Conservation (phyloP, 2,113 vertebrate species). For the Atherinomorus stipes region DNA sequence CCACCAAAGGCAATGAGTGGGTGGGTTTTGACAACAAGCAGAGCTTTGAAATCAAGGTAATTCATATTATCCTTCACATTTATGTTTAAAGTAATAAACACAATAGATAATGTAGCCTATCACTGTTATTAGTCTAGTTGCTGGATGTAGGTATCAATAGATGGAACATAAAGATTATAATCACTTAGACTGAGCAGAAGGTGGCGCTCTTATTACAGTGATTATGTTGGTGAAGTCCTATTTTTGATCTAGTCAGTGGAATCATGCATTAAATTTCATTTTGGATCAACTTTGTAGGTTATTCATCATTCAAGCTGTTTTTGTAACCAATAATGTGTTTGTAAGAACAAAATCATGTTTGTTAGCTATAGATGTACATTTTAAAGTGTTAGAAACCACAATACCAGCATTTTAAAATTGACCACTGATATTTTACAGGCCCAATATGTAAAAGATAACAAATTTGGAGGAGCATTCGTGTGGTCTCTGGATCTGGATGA, state of each 20-base stretch:
- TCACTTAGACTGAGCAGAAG: conserved; percentile 7
- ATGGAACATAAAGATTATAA: background rate
- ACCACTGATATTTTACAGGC: conserved; percentile 63
- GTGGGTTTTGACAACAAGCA: conserved; percentile 82
- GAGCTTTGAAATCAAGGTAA: conserved; percentile 84
- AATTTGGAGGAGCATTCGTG: conserved; percentile 84
- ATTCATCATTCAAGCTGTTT: background rate
- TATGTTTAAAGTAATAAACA: background rate
- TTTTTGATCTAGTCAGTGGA: background rate
- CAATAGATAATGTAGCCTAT: background rate
- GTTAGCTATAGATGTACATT: too few species aligned
- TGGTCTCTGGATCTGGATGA: conserved; percentile 87
- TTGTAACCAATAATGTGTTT: background rate
- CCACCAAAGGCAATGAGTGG: conserved; percentile 79
- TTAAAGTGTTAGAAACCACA: background rate
- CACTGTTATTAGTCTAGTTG: background rate
- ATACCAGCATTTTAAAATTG: conserved; percentile 2
- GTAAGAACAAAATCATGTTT: too few species aligned
- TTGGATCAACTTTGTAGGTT: too few species aligned
- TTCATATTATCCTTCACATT: background rate
- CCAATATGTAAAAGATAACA: conserved; percentile 79
- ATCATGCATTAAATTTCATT: too few species aligned
- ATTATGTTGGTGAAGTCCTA: background rate
- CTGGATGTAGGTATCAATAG: background rate
- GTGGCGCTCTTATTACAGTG: conserved; percentile 9